phyloP scores from a whole-genome alignment of 1,140 invertebrate species.

The Drosophila melanogaster region DNA sequence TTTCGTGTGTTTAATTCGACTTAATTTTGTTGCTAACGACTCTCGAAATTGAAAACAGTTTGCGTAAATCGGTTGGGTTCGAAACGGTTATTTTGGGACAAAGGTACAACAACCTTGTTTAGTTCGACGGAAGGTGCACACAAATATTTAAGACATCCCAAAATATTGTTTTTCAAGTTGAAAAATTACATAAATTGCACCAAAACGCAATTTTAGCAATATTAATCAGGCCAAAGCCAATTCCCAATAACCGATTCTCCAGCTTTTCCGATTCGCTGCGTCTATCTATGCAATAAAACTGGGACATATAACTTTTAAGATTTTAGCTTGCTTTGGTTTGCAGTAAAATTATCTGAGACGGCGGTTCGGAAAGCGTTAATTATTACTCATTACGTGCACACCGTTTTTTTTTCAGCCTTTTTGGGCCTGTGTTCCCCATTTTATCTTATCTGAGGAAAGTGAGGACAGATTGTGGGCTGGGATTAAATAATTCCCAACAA shows the following conservation, averaged over 20 bases:
- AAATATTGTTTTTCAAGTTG: no score
- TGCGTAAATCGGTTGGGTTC: conserved; percentile 25
- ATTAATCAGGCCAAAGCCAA: no score
- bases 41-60: conserved; percentile 14
- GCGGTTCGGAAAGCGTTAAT: conserved; percentile 51
- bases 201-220: no score
- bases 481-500: conserved; percentile 42
- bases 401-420: conserved; percentile 25
- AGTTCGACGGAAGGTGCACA: not conserved
- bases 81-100: conserved; percentile 9
- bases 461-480: conserved; percentile 43
- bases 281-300: conserved; percentile 35
- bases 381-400: conserved; percentile 63
- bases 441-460: conserved; percentile 58
- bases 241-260: not conserved
- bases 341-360: conserved; percentile 51
- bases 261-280: not conserved
- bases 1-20: conserved; percentile 36
- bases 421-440: conserved; percentile 13
- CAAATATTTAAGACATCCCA: no score
- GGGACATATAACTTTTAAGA: conserved; percentile 37
- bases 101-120: not conserved
- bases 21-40: conserved; percentile 28
- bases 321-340: conserved; percentile 49
- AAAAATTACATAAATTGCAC: no score